Percentiles rank a stretch among this genome's conserved stretches.
Conservation (phyloP, 2,113 vertebrate genomes). For the Tupaia tana region DNA sequence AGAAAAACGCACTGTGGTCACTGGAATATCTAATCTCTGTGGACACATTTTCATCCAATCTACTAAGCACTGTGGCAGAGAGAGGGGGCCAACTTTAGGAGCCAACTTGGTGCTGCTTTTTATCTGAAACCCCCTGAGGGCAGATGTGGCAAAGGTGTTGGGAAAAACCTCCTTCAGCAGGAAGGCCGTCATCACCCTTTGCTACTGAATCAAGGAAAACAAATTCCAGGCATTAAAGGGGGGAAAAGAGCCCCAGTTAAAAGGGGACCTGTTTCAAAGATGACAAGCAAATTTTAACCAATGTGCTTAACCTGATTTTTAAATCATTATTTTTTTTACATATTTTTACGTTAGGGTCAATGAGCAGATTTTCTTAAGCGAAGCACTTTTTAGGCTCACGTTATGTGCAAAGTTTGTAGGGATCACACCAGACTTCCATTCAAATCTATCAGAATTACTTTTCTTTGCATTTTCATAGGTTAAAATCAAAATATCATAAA, state of each 20-base stretch:
- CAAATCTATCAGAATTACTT: constrained; percentile 20
- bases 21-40: constrained; percentile 77
- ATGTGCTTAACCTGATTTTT: neutral
- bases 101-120: constrained; percentile 37
- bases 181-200: constrained; percentile 58
- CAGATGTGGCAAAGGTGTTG: constrained; percentile 58
- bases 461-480: constrained; percentile 13
- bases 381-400: neutral
- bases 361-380: constrained; percentile 34
- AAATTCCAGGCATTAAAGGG: neutral
- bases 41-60: constrained; percentile 81
- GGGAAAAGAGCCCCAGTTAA: neutral
- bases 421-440: neutral
- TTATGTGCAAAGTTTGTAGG: neutral
- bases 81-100: neutral
- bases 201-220: constrained; percentile 63
- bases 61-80: constrained; percentile 44
- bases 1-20: constrained; percentile 40
- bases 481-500: constrained; percentile 27
- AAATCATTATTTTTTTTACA: neutral
- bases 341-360: neutral
- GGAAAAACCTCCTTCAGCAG: constrained; percentile 63
- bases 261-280: neutral
- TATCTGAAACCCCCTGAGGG: constrained; percentile 67
- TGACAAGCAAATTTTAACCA: neutral